These are phyloP conservation scores for Drosophila parthenogenetica DNA, from an alignment of 2,888 invertebrate species.

Conservation along the genomic window DNA sequence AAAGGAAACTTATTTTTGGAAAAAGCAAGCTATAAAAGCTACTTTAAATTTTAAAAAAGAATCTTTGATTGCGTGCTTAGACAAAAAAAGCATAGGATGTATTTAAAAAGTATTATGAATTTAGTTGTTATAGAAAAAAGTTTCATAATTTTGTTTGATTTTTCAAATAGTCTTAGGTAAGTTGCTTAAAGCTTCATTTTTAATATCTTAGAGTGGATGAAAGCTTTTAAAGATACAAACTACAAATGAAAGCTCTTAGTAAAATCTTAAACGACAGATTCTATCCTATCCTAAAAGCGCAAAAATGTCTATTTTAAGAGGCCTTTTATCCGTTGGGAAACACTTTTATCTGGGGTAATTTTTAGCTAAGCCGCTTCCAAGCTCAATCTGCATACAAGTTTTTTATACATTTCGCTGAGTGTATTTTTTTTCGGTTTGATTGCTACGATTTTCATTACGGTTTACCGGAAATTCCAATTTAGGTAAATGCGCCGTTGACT, in stretches of 20 bases:
- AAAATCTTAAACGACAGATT: background rate
- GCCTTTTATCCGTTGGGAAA: background rate
- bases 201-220: too few relatives aligned
- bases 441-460: constrained; percentile 78
- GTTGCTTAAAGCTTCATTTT: too few relatives aligned
- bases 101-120: too few relatives aligned
- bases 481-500: constrained; percentile 83
- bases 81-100: too few relatives aligned
- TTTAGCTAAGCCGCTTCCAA: constrained; percentile 13
- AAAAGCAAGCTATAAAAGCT: background rate
- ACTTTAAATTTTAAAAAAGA: too few relatives aligned
- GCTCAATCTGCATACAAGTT: constrained; percentile 21
- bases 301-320: background rate
- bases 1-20: background rate
- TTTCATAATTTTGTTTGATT: too few relatives aligned
- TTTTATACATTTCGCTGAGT: constrained; percentile 44
- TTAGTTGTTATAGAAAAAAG: too few relatives aligned
- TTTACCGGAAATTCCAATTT: constrained; percentile 84
- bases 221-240: background rate
- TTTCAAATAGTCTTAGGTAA: too few relatives aligned
- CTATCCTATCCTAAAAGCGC: background rate
- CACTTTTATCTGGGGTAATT: background rate
- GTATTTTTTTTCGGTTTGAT: constrained; percentile 69
- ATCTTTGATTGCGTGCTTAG: too few relatives aligned
- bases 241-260: too few relatives aligned